Evolutionary conservation across 2,797 vertebrate genomes (phyloP).

Genomic region (Macrochelys suwanniensis): DNA sequence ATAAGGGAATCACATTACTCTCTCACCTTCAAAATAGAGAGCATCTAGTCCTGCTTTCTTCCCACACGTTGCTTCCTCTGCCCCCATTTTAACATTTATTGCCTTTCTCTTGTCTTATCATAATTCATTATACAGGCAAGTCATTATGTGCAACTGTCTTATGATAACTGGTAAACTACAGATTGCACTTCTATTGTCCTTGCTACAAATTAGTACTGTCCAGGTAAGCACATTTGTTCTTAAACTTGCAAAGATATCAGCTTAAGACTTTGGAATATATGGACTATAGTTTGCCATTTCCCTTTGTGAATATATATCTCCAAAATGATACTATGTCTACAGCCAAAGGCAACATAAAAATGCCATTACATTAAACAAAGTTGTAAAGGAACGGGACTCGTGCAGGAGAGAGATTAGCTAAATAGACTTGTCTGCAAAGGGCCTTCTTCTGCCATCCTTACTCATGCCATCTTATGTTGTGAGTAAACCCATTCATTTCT

Average conservation of each 20-base stretch:
- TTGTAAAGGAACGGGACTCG: slow-evolving; percentile 20
- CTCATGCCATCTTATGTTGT: slow-evolving; percentile 19
- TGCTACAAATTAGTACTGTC: slow-evolving; percentile 68
- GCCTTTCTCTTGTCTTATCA: slow-evolving; percentile 45
- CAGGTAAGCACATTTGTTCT: slow-evolving; percentile 59
- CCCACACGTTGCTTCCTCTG: not conserved
- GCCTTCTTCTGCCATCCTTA: not conserved
- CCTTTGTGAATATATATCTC: slow-evolving; percentile 54
- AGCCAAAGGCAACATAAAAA: slow-evolving; percentile 68
- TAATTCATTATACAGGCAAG: slow-evolving; percentile 51
- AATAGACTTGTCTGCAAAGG: not conserved
- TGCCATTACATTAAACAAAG: slow-evolving; percentile 67
- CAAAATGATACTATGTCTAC: slow-evolving; percentile 46
- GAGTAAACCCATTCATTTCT: slow-evolving; percentile 4
- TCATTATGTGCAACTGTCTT: slow-evolving; percentile 52
- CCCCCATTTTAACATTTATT: slow-evolving; percentile 39
- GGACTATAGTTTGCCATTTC: slow-evolving; percentile 54
- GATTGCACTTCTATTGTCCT: slow-evolving; percentile 63
- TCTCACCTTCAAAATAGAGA: slow-evolving; percentile 19
- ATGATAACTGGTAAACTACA: slow-evolving; percentile 54
- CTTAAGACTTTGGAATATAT: slow-evolving; percentile 64
- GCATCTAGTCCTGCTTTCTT: not conserved
- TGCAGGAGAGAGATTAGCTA: slow-evolving; percentile 19
- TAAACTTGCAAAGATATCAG: slow-evolving; percentile 56
- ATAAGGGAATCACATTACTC: not conserved